Percentiles rank a stretch among this genome's conserved stretches.
Evolutionary conservation across 2,113 vertebrate genomes (phyloP).

Genomic region (Hydrochoerus hydrochaeris): DNA sequence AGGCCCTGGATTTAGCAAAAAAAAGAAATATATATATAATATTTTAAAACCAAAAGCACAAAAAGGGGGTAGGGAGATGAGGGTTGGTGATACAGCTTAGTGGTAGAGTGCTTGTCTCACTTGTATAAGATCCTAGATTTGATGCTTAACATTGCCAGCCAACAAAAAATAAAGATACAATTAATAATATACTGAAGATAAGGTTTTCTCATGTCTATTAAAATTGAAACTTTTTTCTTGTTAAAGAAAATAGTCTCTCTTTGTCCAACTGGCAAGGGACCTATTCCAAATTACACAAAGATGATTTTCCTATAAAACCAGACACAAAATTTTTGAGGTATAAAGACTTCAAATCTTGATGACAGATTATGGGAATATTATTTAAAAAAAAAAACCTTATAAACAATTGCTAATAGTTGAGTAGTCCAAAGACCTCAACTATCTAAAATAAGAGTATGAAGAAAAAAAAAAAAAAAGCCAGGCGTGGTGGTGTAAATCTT

Average conservation of each 20-base stretch:
- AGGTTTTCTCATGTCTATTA: not conserved
- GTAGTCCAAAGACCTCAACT: not conserved
- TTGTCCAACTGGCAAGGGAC: not conserved
- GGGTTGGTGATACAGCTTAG: not conserved
- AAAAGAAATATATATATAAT: not conserved
- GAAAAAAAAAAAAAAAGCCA: no score
- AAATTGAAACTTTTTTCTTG: not conserved
- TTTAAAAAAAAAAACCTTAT: not conserved
- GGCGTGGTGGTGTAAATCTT: no score
- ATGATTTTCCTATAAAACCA: not conserved
- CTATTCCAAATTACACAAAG: not conserved
- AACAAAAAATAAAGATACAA: not conserved
- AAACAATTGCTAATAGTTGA: not conserved
- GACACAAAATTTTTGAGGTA: not conserved
- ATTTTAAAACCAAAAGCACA: not conserved
- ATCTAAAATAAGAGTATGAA: not conserved
- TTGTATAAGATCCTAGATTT: not conserved
- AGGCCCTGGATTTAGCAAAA: not conserved
- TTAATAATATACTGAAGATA: not conserved
- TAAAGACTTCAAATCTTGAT: not conserved
- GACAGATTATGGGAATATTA: not conserved
- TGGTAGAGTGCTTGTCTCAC: not conserved
- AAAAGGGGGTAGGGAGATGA: not conserved
- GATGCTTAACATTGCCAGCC: not conserved
- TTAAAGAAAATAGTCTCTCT: conserved; percentile 22